phyloP scores from a whole-genome alignment of 2,888 invertebrate genomes.

The Ferdinandea cuprea region DNA sequence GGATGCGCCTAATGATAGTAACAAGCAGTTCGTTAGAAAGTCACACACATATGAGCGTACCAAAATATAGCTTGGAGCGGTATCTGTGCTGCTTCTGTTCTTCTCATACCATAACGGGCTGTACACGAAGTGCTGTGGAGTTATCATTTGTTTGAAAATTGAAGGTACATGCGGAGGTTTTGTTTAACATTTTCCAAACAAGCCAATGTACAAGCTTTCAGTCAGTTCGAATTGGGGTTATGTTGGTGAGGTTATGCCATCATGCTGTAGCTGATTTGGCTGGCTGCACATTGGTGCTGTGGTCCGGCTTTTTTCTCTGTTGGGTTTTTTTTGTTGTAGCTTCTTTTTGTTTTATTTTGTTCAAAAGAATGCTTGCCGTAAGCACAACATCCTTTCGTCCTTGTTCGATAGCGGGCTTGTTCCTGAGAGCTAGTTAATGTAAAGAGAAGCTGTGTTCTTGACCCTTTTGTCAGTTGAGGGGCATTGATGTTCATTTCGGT shows the following conservation, averaged over 20 bases:
- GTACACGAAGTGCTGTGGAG: constrained; percentile 59
- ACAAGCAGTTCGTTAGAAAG: constrained; percentile 64
- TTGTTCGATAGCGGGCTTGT: constrained; percentile 34
- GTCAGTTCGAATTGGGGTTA: constrained; percentile 76
- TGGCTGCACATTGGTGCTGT: constrained; percentile 54
- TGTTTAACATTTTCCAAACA: constrained; percentile 76
- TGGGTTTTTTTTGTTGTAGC: constrained; percentile 18
- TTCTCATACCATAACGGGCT: constrained; percentile 29
- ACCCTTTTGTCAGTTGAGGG: constrained; percentile 61
- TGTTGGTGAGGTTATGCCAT: constrained; percentile 67
- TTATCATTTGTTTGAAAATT: constrained; percentile 69
- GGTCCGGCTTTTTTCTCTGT: constrained; percentile 32
- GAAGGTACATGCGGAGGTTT: constrained; percentile 75
- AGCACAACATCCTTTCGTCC: constrained; percentile 65
- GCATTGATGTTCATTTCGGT: constrained; percentile 56
- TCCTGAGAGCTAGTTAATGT: constrained; percentile 26
- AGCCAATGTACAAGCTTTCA: constrained; percentile 76
- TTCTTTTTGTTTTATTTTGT: constrained; percentile 59
- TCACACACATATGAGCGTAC: constrained; percentile 52
- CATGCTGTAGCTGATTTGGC: constrained; percentile 47
- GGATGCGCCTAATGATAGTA: constrained; percentile 46
- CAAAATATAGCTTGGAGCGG: constrained; percentile 54
- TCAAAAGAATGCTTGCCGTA: constrained; percentile 55
- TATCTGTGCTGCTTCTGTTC: constrained; percentile 51
- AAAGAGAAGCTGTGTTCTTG: constrained; percentile 41